A percentile compares a stretch with the other conserved stretches of the same genome.
These are phyloP conservation scores for Tetragnatha montana DNA, from an alignment of 2,888 invertebrate genomes.

Conservation along the genomic window DNA sequence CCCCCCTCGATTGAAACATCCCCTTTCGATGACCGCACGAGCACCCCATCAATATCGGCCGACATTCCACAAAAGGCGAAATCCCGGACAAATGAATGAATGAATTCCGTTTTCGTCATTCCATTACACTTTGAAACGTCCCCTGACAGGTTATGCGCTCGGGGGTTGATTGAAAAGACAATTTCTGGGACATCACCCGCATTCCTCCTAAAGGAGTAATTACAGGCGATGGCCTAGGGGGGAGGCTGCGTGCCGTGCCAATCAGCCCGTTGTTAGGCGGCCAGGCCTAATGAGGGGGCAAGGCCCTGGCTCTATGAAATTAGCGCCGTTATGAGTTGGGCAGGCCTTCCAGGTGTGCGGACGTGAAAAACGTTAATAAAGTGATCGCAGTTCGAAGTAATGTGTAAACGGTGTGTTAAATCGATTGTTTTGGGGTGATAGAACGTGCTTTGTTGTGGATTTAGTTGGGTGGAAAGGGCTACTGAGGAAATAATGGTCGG, in stretches of 20 bases:
- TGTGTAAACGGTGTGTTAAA: too few relatives aligned
- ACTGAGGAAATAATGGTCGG: too few relatives aligned
- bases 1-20: neutral
- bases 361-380: neutral
- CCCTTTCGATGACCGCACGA: neutral
- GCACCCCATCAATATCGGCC: too few relatives aligned
- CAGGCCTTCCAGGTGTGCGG: neutral
- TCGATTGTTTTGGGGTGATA: too few relatives aligned
- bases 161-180: conserved; percentile 64
- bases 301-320: conserved; percentile 41
- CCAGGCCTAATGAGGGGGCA: conserved; percentile 45
- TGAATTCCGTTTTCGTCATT: conserved; percentile 43
- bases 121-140: conserved; percentile 46
- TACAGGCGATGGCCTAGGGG: conserved; percentile 42
- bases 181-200: conserved; percentile 50
- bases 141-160: conserved; percentile 36
- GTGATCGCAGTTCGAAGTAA: neutral
- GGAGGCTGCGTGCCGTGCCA: conserved; percentile 43
- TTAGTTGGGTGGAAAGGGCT: too few relatives aligned
- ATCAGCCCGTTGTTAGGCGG: conserved; percentile 57
- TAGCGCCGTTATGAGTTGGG: conserved; percentile 48
- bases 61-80: conserved; percentile 27
- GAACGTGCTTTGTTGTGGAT: too few relatives aligned
- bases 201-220: conserved; percentile 49
- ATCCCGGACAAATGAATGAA: conserved; percentile 8